Percentiles rank a stretch among this genome's conserved stretches.
Conservation (phyloP, 2,888 invertebrate species). For the Agapetus fuscipes region DNA sequence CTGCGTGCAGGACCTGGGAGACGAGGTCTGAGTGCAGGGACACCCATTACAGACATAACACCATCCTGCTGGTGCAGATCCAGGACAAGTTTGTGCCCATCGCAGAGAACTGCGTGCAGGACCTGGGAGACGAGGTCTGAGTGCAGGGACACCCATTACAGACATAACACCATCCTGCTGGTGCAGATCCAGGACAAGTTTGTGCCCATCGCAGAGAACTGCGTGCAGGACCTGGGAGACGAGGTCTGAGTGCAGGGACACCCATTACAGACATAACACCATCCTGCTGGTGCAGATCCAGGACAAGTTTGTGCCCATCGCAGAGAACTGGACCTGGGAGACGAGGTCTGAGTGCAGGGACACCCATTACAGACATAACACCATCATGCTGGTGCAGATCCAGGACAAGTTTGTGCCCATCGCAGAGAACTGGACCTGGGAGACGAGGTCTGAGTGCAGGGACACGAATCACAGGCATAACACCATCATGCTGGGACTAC, state of each 20-base stretch:
- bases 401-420: constrained; percentile 91
- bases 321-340: constrained; percentile 77
- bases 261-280: too few relatives aligned
- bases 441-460: constrained; percentile 48
- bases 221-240: constrained; percentile 69
- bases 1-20: constrained; percentile 71
- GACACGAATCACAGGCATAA: neutral
- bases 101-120: constrained; percentile 78
- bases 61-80: constrained; percentile 84
- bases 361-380: too few relatives aligned
- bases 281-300: constrained; percentile 89
- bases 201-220: constrained; percentile 87
- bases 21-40: too few relatives aligned
- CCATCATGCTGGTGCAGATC: constrained; percentile 84
- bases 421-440: constrained; percentile 78
- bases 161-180: constrained; percentile 81
- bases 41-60: too few relatives aligned
- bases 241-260: too few relatives aligned
- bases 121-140: constrained; percentile 65
- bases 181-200: constrained; percentile 89
- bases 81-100: constrained; percentile 91
- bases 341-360: too few relatives aligned
- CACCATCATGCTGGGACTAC: too few relatives aligned
- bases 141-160: too few relatives aligned
- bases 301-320: constrained; percentile 87